Percentiles rank a stretch among this genome's conserved stretches.
These are phyloP conservation scores for Manis pentadactyla DNA, from an alignment of 2,797 vertebrate genomes.

Conservation along the genomic window DNA sequence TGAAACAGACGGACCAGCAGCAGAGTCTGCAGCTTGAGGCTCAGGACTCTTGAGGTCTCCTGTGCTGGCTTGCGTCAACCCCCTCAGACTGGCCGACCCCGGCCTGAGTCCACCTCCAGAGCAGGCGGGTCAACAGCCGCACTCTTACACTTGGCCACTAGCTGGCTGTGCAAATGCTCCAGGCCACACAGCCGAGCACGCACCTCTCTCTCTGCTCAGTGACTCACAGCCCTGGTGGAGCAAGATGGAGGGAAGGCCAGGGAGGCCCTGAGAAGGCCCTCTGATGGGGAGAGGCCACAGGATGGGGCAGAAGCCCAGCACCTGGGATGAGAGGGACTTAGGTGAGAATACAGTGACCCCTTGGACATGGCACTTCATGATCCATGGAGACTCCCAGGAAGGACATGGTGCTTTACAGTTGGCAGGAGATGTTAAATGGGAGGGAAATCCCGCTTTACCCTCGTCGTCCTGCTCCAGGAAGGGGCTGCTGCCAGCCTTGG, in stretches of 20 bases:
- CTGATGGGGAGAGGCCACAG: not conserved
- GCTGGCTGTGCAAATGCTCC: not conserved
- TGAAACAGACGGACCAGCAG: not conserved
- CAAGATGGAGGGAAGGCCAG: not conserved
- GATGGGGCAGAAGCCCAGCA: not conserved
- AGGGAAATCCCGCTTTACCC: slow-evolving; percentile 84
- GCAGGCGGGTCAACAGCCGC: not conserved
- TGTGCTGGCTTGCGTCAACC: not conserved
- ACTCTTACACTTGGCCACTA: not conserved
- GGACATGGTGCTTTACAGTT: not conserved
- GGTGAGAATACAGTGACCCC: not conserved
- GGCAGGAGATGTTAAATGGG: not conserved
- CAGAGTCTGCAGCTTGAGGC: not conserved
- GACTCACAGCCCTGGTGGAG: not conserved
- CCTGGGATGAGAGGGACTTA: not conserved
- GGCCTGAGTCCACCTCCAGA: not conserved
- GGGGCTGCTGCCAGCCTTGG: slow-evolving; percentile 89
- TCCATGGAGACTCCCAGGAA: not conserved
- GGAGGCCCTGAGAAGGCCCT: not conserved
- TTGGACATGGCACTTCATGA: not conserved
- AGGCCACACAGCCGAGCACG: not conserved
- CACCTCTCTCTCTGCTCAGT: not conserved
- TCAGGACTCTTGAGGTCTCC: not conserved
- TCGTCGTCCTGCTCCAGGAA: slow-evolving; percentile 93
- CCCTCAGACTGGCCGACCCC: not conserved